Base-by-base conservation (phyloP, 2,797 vertebrate genomes). In the Champsocephalus gunnari region DNA sequence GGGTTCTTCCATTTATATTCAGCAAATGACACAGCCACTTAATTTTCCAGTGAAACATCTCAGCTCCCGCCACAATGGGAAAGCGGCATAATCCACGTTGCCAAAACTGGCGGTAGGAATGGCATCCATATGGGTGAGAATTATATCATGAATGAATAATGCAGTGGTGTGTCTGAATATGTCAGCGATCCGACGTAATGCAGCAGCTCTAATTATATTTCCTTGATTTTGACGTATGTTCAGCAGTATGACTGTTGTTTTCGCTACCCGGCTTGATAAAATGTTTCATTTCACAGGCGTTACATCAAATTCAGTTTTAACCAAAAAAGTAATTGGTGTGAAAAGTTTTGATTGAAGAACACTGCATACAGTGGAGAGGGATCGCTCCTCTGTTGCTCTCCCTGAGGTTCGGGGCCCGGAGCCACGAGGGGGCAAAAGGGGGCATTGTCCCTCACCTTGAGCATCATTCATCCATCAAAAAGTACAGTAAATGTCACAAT, bases 1-100 rank as follows among this genome's bases (percentile, higher is more conserved):
- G 93, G 93, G 91, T 92, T 92, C 87, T 91, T 89, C 89, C 92
- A 94, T 94, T 95, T 93, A 92, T 93, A 92, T 85, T 90, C 81
- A 8, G 65, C 84, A 91, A 92, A 92, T 93, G 92, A 94, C 90
- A 90, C 65, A 87, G 89, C 81, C 83, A 82, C 88, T 94, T 93
- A 88, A 94, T 94, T 94, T 89, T 94, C 94, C 92, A 93, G 88
- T 67, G 80, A 48, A 71, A 83, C 71, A 90, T 88, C 84, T 86
- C 83, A 84, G 81, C 66, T 38, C 13, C 61, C n/a, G 24, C 85
- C 78, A 84, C 81, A 85, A 57, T 79, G 81, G 73, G 80, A 83
- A 85, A 75, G 78, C 77, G 76, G 75, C 73, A 71, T 78, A 84
- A 84, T 86, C 85, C 71, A 75, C 38, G 11, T 65, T 51, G 63